phyloP scores from a whole-genome alignment of 2,113 vertebrate species.

The Tamias sibiricus region DNA sequence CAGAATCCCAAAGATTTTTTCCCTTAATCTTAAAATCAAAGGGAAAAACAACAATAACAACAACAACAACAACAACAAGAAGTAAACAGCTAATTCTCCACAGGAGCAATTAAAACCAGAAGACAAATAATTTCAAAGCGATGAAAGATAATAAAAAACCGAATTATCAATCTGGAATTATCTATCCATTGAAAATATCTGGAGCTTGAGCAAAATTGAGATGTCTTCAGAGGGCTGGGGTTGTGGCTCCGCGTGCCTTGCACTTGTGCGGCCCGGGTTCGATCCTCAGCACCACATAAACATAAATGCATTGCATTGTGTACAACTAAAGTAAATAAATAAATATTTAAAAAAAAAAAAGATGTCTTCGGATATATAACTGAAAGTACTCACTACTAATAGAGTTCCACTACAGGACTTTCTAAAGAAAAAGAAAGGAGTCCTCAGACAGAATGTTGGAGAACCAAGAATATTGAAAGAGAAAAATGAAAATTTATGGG shows the following conservation, averaged over 20 bases:
- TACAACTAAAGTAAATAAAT: no score
- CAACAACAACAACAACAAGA: no score
- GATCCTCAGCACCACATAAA: no score
- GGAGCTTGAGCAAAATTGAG: slow-evolving; percentile 27
- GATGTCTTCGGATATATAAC: neutral
- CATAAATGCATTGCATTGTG: no score
- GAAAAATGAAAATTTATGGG: neutral
- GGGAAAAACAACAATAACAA: no score
- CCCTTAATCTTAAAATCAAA: neutral
- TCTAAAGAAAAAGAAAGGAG: slow-evolving; percentile 3
- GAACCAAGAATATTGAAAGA: slow-evolving; percentile 41
- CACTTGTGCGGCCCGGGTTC: no score
- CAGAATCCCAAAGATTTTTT: neutral
- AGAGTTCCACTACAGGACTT: neutral
- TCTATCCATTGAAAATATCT: neutral
- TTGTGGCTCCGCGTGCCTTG: no score
- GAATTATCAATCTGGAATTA: neutral
- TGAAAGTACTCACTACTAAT: neutral
- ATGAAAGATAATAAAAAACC: slow-evolving; percentile 3
- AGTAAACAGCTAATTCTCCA: neutral
- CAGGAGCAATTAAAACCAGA: neutral
- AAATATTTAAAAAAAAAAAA: no score
- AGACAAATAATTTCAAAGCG: neutral
- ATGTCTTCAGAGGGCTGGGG: neutral
- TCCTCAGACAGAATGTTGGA: neutral